phyloP scores from a whole-genome alignment of 2,113 vertebrate genomes.

The Ciconia stormi region DNA sequence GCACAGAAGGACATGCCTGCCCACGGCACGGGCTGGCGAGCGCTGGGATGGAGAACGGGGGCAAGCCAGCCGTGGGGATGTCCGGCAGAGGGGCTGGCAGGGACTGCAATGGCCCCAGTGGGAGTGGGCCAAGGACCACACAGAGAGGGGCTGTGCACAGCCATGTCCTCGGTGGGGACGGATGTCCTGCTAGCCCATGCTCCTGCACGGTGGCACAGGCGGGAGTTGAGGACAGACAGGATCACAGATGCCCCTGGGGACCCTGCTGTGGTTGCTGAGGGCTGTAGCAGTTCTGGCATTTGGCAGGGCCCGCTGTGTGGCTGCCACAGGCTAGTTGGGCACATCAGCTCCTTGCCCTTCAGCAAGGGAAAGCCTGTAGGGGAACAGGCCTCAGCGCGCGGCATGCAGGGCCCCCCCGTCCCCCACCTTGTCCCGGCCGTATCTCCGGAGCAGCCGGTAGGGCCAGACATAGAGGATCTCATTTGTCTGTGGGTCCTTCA shows the following conservation, averaged over 20 bases:
- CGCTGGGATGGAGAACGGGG: neutral
- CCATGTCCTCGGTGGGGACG: accelerated
- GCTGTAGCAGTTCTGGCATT: neutral
- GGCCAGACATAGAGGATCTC: slow-evolving; percentile 85
- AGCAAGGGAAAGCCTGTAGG: accelerated
- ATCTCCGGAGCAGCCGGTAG: slow-evolving; percentile 92
- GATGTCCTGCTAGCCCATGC: accelerated
- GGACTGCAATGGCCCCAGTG: accelerated
- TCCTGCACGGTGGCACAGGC: accelerated
- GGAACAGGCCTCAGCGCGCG: accelerated
- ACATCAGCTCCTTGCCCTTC: neutral
- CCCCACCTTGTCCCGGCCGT: slow-evolving; percentile 91
- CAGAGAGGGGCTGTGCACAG: neutral
- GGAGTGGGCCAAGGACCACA: neutral
- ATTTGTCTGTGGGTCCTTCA: slow-evolving; percentile 82
- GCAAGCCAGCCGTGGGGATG: neutral
- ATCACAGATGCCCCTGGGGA: neutral
- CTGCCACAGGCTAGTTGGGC: neutral
- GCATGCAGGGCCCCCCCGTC: accelerated
- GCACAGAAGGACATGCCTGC: neutral
- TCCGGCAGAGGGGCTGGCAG: neutral
- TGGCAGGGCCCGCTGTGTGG: neutral
- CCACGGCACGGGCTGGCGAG: accelerated
- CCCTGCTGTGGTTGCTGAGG: accelerated
- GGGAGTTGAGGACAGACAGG: neutral